phyloP scores from a whole-genome alignment of 1,140 invertebrate species.

The Drosophila auraria region DNA sequence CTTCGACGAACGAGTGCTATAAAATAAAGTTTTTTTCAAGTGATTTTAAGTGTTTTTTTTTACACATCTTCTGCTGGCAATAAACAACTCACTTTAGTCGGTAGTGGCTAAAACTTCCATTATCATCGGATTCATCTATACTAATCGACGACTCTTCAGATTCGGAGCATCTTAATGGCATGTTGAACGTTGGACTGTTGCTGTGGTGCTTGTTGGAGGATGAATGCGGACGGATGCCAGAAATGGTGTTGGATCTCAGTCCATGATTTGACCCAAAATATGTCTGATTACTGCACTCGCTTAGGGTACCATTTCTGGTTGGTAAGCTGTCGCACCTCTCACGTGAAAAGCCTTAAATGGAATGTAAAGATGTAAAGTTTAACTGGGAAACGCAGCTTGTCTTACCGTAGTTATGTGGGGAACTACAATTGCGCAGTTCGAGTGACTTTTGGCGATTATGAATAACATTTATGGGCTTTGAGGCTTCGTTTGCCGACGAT shows the following conservation, averaged over 20 bases:
- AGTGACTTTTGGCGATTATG: conserved; percentile 87
- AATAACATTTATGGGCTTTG: conserved; percentile 88
- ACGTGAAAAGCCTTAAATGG: conserved; percentile 84
- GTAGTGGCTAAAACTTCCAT: conserved; percentile 73
- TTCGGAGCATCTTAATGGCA: conserved; percentile 88
- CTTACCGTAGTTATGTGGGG: conserved; percentile 87
- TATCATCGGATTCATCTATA: conserved; percentile 90
- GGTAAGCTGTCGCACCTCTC: conserved; percentile 93
- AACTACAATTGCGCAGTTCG: conserved; percentile 86
- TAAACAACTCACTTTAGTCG: conserved; percentile 63
- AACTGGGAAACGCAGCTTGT: not conserved
- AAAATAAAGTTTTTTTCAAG: conserved; percentile 6
- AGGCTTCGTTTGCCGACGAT: conserved; percentile 90
- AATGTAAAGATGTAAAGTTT: not conserved
- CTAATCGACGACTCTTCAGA: conserved; percentile 90
- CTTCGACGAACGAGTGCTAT: conserved; percentile 57
- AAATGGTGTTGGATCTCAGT: conserved; percentile 73
- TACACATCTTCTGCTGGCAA: not conserved
- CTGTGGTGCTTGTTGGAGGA: conserved; percentile 86
- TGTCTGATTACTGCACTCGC: conserved; percentile 87
- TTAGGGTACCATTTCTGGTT: conserved; percentile 88
- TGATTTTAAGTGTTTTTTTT: too few relatives aligned
- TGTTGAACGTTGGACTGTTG: conserved; percentile 88
- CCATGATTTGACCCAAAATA: conserved; percentile 58
- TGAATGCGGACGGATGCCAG: conserved; percentile 87